A percentile compares a stretch with the other conserved stretches of the same genome.
These are phyloP conservation scores for Stomatorhinus ivindoensis DNA, from an alignment of 2,113 vertebrate genomes.

Conservation along the genomic window DNA sequence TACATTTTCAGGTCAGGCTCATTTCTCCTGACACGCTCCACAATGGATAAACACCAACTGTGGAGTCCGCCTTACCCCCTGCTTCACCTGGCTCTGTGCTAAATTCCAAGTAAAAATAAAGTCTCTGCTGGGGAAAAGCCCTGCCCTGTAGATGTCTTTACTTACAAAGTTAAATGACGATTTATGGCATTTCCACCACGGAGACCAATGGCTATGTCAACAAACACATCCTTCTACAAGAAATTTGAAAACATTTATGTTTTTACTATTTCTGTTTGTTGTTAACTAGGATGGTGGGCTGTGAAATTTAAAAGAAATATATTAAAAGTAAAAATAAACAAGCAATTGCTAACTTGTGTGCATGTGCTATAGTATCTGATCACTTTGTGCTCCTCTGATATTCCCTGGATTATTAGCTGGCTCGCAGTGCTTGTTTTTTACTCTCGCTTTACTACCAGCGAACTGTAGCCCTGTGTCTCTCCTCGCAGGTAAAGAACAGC, in stretches of 20 bases:
- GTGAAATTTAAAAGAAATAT: neutral
- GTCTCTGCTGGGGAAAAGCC: neutral
- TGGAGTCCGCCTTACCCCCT: neutral
- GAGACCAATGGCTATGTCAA: neutral
- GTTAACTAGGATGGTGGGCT: neutral
- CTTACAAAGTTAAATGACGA: neutral
- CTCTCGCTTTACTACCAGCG: neutral
- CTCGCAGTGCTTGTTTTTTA: neutral
- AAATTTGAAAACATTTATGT: neutral
- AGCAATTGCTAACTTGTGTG: neutral
- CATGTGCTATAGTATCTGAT: neutral
- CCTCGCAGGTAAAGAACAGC: neutral
- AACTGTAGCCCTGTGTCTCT: neutral
- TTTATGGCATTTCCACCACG: neutral
- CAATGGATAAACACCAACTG: conserved; percentile 20
- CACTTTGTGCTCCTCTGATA: neutral
- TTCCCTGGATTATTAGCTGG: neutral
- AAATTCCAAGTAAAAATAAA: neutral
- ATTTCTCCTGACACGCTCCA: conserved; percentile 48
- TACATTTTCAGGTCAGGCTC: conserved; percentile 36
- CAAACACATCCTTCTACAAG: neutral
- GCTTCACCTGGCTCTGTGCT: neutral
- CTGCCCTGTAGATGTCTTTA: neutral
- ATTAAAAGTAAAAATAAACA: neutral
- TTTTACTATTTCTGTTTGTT: neutral